Evolutionary conservation across 1,140 invertebrate genomes (phyloP).

Genomic region (Heliconius eleuchia): DNA sequence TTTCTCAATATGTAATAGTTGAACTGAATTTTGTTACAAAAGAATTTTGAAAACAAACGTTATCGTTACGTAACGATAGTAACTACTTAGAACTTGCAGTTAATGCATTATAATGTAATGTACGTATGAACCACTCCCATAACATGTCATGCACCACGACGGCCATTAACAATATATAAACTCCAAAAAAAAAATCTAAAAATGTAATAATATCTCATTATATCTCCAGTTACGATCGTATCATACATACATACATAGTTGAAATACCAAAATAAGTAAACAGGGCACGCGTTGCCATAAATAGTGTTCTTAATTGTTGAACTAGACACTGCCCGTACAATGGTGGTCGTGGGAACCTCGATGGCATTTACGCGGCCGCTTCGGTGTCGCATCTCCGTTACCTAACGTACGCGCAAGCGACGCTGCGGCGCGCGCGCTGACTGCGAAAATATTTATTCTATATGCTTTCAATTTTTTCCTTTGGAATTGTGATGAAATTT

Average conservation of each 20-base stretch:
- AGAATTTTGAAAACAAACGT: no score
- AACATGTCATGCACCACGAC: neutral
- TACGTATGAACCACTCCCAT: neutral
- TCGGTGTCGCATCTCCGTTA: conserved; percentile 53
- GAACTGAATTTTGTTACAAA: no score
- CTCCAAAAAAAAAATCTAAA: neutral
- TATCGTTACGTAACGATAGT: no score
- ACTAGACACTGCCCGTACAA: conserved; percentile 62
- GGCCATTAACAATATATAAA: neutral
- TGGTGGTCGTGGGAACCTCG: conserved; percentile 59
- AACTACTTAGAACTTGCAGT: neutral
- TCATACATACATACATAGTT: conserved; percentile 11
- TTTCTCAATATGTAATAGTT: no score
- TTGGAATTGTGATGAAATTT: neutral
- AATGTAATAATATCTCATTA: neutral
- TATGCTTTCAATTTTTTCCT: conserved; percentile 7
- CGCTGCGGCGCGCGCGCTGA: neutral
- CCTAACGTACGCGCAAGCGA: conserved; percentile 46
- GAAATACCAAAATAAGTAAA: conserved; percentile 26
- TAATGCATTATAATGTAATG: neutral
- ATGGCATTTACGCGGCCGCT: conserved; percentile 49
- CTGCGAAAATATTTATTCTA: neutral
- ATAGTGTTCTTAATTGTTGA: conserved; percentile 44
- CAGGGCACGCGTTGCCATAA: conserved; percentile 31
- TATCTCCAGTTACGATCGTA: conserved; percentile 11